Evolutionary conservation across 2,888 invertebrate species (phyloP), one percentile per base, ranked within the genome.

Genomic region (Scaptomyza cyrtandrae): DNA sequence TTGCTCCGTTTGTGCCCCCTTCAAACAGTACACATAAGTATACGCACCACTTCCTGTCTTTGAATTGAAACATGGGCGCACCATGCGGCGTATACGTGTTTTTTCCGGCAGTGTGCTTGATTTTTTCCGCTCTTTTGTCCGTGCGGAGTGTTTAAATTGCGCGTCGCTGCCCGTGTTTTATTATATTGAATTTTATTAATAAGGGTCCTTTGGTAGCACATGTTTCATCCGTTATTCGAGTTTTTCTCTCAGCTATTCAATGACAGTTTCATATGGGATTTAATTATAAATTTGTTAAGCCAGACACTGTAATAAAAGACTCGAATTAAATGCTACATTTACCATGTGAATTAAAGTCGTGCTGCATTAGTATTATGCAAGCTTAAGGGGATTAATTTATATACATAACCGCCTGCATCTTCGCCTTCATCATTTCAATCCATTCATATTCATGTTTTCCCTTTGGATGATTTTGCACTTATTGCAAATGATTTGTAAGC

Each of bases 41-140:
- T 58, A 13, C 39, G 55, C 39, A 14, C 11, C 52, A 61, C 54
- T 59, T 64, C 56, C 61, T 44, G 64, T 56, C 53, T 62, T 69
- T 64, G 63, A 66, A 68, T 71, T 73, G 39, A 63, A 48, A 49
- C 16, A 35, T 14, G 55, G 10, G 16, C 44, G 63, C 29, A 37
- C 44, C 66, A 66, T 58, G 50, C 53, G 58, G 59, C 76, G 80
- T 57, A 79, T 74, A 82, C 80, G 80, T 85, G 67, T 48, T 76
- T 27, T 50, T 54, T 13, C 24, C 37, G 13, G 37, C 2, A 49
- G 10, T 53, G 46, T 46, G 37, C 45, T 45, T 39, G 54, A 35
- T 37, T 31, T 52, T 31, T 31, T 5, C 13, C 39, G 14, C 14
- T 19, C 13, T 19, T 29, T 33, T 29, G 24, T 24, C 49, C 6